A percentile compares a stretch with the other conserved stretches of the same genome.
These are phyloP conservation scores for Nomada hirtipes DNA, from an alignment of 2,888 invertebrate species.

Conservation along the genomic window DNA sequence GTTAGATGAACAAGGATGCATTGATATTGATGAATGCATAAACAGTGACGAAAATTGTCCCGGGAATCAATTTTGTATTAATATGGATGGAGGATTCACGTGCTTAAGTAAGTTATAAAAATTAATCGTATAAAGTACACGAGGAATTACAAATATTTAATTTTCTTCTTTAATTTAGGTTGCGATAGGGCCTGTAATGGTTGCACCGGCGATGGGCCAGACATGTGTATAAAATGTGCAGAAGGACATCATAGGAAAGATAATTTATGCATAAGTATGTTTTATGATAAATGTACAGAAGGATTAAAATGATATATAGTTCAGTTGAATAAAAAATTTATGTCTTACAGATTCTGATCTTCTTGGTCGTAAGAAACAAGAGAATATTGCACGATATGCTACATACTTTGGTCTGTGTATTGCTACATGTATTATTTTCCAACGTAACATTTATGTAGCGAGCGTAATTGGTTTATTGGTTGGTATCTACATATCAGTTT, in stretches of 20 bases:
- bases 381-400: slow-evolving; percentile 89
- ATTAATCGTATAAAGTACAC: background rate
- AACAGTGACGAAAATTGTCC: slow-evolving; percentile 86
- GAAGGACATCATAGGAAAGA: slow-evolving; percentile 89
- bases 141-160: background rate
- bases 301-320: background rate
- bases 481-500: slow-evolving; percentile 92
- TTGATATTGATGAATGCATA: slow-evolving; percentile 94
- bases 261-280: slow-evolving; percentile 91
- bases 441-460: slow-evolving; percentile 91
- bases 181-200: slow-evolving; percentile 94
- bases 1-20: slow-evolving; percentile 91
- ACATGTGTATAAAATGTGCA: slow-evolving; percentile 94
- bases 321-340: slow-evolving; percentile 1
- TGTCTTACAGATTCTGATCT: slow-evolving; percentile 72
- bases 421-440: slow-evolving; percentile 94
- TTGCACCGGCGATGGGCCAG: slow-evolving; percentile 95
- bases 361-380: slow-evolving; percentile 85
- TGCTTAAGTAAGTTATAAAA: slow-evolving; percentile 86
- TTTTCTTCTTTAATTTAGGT: slow-evolving; percentile 78
- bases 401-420: slow-evolving; percentile 94
- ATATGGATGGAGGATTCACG: slow-evolving; percentile 92
- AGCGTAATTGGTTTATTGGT: slow-evolving; percentile 92
- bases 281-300: slow-evolving; percentile 39
- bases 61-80: slow-evolving; percentile 93